A percentile compares a stretch with the other conserved stretches of the same genome.
phyloP scores from a whole-genome alignment of 2,888 invertebrate genomes.

The Drosophila helvetica region DNA sequence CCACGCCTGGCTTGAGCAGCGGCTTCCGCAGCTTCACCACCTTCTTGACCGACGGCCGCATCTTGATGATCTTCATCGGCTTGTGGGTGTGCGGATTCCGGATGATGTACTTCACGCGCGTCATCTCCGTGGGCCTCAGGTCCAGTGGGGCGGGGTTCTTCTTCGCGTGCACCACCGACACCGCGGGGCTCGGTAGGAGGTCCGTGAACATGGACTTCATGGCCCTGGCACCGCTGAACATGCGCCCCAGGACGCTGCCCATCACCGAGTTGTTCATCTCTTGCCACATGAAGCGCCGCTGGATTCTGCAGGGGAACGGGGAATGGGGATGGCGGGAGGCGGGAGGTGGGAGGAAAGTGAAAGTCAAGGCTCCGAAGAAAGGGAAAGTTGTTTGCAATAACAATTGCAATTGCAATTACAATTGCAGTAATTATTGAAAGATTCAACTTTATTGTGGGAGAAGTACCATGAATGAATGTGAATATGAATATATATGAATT shows the following conservation, averaged over 20 bases:
- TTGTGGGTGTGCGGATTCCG: constrained; percentile 79
- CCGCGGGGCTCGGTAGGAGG: constrained; percentile 58
- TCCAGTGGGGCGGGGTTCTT: constrained; percentile 53
- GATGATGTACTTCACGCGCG: constrained; percentile 80
- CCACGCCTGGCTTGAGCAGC: constrained; percentile 56
- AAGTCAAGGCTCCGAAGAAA: neutral
- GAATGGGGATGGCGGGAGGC: too few relatives aligned
- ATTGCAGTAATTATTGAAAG: too few relatives aligned
- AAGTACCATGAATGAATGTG: neutral
- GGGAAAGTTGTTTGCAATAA: neutral
- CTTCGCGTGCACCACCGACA: constrained; percentile 32
- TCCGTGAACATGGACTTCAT: constrained; percentile 80
- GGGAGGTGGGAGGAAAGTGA: neutral
- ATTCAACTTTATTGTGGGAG: neutral
- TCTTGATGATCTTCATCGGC: constrained; percentile 78
- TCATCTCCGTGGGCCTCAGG: constrained; percentile 76
- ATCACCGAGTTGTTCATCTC: constrained; percentile 80
- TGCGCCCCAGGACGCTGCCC: constrained; percentile 74
- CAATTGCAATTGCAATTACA: neutral
- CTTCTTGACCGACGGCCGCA: constrained; percentile 76
- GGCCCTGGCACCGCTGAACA: constrained; percentile 72
- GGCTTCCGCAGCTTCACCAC: constrained; percentile 64
- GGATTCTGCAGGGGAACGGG: constrained; percentile 65
- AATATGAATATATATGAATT: too few relatives aligned
- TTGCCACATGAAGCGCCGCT: constrained; percentile 84